phyloP scores from a whole-genome alignment of 2,797 vertebrate species.

The Hydrophis major region DNA sequence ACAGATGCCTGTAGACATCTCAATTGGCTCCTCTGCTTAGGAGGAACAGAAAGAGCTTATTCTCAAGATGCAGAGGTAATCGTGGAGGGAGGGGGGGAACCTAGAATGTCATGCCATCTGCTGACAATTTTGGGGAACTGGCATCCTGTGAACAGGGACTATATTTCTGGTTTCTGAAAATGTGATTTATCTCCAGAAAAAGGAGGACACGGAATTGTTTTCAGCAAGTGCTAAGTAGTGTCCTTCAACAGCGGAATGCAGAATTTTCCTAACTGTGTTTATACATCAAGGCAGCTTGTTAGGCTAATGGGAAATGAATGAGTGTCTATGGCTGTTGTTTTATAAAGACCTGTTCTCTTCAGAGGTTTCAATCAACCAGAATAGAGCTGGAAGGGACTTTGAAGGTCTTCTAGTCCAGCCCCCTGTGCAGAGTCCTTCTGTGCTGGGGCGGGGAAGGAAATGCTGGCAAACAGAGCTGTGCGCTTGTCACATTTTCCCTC shows the following conservation, averaged over 20 bases:
- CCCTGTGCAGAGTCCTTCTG: neutral
- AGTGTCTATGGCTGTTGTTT: neutral
- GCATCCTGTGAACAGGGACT: neutral
- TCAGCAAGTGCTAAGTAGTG: neutral
- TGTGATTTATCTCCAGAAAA: neutral
- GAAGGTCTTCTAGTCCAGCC: no score
- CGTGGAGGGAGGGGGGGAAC: neutral
- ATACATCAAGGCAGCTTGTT: neutral
- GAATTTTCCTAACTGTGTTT: neutral
- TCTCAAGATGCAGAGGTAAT: neutral
- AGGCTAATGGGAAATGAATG: neutral
- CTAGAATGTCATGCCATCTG: conserved; percentile 56
- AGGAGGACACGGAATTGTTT: neutral
- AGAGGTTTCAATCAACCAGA: neutral
- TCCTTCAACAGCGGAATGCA: neutral
- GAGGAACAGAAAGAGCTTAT: neutral
- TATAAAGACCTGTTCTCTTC: neutral
- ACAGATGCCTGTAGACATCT: neutral
- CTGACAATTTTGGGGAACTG: conserved; percentile 22
- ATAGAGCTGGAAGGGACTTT: no score
- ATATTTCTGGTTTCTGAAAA: neutral
- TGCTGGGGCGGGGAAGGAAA: neutral
- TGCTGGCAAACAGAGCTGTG: neutral
- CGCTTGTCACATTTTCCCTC: neutral
- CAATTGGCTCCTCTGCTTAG: neutral